A percentile compares a stretch with the other conserved stretches of the same genome.
Conservation (phyloP, 2,113 vertebrate genomes). For the Corydoras sp. region DNA sequence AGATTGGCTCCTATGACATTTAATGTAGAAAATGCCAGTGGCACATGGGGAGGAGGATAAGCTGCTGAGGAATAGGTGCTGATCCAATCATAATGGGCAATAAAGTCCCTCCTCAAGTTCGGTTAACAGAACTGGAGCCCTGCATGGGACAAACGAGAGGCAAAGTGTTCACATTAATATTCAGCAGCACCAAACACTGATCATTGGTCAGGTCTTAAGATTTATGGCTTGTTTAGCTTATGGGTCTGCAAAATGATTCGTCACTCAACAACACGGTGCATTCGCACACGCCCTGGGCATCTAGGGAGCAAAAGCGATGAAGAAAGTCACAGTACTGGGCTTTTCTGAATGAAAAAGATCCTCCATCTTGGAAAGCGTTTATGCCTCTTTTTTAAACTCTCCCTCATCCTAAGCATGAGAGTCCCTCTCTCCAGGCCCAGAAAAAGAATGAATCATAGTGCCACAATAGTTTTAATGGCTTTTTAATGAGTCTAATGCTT, state of each 20-base stretch:
- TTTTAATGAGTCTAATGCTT: constrained; percentile 94
- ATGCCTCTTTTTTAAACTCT: constrained; percentile 23
- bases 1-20: constrained; percentile 59
- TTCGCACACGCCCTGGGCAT: neutral
- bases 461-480: constrained; percentile 84
- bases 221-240: constrained; percentile 20
- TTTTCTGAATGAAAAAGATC: constrained; percentile 42
- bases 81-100: constrained; percentile 49
- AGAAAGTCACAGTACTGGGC: constrained; percentile 15
- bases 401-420: constrained; percentile 45
- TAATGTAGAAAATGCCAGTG: constrained; percentile 54
- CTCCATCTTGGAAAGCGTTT: constrained; percentile 41
- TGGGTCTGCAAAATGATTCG: neutral
- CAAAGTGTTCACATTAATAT: constrained; percentile 38
- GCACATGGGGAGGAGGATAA: constrained; percentile 50
- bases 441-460: constrained; percentile 79
- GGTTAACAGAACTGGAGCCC: constrained; percentile 26
- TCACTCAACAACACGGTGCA: no score
- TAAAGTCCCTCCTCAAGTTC: constrained; percentile 38
- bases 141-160: constrained; percentile 34
- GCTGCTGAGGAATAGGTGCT: constrained; percentile 45
- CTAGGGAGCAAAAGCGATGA: constrained; percentile 14
- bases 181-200: constrained; percentile 22
- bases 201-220: constrained; percentile 27
- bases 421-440: constrained; percentile 58